Evolutionary conservation across 2,113 vertebrate genomes (phyloP), one percentile per base, ranked within the genome.

Genomic region (Sebastes schlegelii): DNA sequence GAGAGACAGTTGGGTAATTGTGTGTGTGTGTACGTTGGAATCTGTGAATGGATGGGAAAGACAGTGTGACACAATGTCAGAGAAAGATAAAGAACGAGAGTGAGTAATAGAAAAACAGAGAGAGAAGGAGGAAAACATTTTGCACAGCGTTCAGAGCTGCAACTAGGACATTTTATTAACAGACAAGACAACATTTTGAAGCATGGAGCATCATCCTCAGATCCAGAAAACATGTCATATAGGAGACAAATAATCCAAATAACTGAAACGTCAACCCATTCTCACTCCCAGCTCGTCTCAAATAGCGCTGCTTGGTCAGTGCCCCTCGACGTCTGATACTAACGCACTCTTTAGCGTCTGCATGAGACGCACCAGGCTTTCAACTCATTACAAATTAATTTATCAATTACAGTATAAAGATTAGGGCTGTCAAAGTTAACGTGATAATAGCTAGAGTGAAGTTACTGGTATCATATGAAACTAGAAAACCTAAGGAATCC

Each of bases 1-100:
- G 76, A 78, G 83, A 90, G 87, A 84, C 71, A 63, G 80, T 76
- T n/a, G 45, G 79, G 65, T 86, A 80, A 80, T 84, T 86, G 77
- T 43, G 51, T 60, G 70, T 61, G 80, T 81, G 51, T 60, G 70
- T 61, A 74, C 79, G 82, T 19, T 76, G 72, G 85, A 81, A 84
- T 83, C 80, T 73, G 76, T 11, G 61, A 75, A 51, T 66, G 14
- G 58, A 60, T 71, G 65, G 48, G 55, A 26, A 60, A 55, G 71
- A 42, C 17, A 43, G n/a, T 42, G 57, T 52, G 67, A 81, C 75
- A 51, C 63, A 54, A 75, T 72, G 60, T 55, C 58, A 80, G 48
- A 8, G 40, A 62, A 67, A 68, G n/a, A 73, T 17, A 17, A 61
- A 80, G 55, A 43, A 4, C 0, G 7, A 60, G 45, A 69, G 40